Evolutionary conservation across 1,140 invertebrate genomes (phyloP).

Genomic region (Antheraea pernyi): DNA sequence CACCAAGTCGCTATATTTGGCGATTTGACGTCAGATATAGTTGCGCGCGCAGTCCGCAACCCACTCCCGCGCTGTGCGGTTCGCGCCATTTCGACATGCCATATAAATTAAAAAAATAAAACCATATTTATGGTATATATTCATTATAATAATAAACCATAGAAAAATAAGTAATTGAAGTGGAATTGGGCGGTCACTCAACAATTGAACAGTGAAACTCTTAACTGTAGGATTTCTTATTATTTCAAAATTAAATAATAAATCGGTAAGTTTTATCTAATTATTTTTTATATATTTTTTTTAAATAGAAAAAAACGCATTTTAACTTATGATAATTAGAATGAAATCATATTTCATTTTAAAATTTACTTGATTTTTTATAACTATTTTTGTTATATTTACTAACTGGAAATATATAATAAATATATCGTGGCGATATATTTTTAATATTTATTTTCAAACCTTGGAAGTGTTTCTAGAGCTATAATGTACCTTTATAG

Average conservation of each 20-base stretch:
- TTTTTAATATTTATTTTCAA: no score
- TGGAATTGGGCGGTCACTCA: not conserved
- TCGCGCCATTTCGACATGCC: conserved; percentile 34
- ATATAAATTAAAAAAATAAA: conserved; percentile 17
- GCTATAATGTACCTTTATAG: no score
- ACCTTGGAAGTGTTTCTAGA: no score
- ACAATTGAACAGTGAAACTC: not conserved
- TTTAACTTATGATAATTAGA: no score
- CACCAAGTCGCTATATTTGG: conserved; percentile 59
- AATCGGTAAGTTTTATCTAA: conserved; percentile 3
- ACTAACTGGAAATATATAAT: no score
- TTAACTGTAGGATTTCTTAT: not conserved
- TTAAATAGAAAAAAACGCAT: no score
- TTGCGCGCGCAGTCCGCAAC: conserved; percentile 56
- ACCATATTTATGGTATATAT: conserved; percentile 28
- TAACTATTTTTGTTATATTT: no score
- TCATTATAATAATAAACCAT: not conserved
- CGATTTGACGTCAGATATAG: conserved; percentile 53
- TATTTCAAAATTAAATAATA: not conserved
- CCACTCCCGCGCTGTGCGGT: conserved; percentile 49
- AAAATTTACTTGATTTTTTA: no score
- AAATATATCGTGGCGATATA: no score
- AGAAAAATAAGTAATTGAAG: not conserved
- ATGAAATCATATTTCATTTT: no score
- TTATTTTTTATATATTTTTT: not conserved